Evolutionary conservation across 1,140 invertebrate species (phyloP), one percentile per base, ranked within the genome.

Genomic region (Drosophila repletoides): DNA sequence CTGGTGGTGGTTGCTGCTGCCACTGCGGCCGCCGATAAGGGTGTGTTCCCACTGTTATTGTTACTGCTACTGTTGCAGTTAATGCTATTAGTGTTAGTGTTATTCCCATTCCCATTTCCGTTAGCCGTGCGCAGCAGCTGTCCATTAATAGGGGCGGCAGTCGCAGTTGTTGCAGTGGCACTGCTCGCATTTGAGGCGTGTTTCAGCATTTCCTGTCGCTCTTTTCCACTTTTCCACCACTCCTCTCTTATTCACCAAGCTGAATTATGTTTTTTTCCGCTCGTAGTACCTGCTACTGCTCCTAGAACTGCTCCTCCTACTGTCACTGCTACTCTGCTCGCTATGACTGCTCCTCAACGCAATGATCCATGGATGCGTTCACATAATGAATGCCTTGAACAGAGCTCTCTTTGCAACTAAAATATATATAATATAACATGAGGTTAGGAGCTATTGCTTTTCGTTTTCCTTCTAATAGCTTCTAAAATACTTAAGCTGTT

Each of bases 101-200:
- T n/a, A n/a, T n/a, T n/a, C n/a, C n/a, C n/a, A n/a, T n/a, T n/a
- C n/a, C n/a, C n/a, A n/a, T n/a, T n/a, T n/a, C n/a, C 33, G 31
- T 43, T 71, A 15, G 72, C 48, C 5, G 52, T 69, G 43, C 75
- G 75, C 29, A 77, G 75, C 75, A 77, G 69, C 64, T 72, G 69
- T 36, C 56, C 64, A 40, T 55, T 68, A 43, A 68, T 58, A 24
- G 59, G 41, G 6, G 29, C 67, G 34, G 65, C 31, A 5, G 36
- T 15, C 14, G 7, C 36, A 1, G 14, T 9, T 15, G 49, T 33
- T 10, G 69, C 56, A 40, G 70, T 29, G 17, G 79, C 74, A 45
- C 63, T 83, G 79, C 79, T 73, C 29, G 79, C 70, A 65, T 84
- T 84, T 9, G 80, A 84, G 53, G 79, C 80, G 74, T 84, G 80